Percentiles rank a stretch among this genome's conserved stretches.
These are phyloP conservation scores for Volucella zonaria DNA, from an alignment of 2,888 invertebrate genomes.

Conservation along the genomic window DNA sequence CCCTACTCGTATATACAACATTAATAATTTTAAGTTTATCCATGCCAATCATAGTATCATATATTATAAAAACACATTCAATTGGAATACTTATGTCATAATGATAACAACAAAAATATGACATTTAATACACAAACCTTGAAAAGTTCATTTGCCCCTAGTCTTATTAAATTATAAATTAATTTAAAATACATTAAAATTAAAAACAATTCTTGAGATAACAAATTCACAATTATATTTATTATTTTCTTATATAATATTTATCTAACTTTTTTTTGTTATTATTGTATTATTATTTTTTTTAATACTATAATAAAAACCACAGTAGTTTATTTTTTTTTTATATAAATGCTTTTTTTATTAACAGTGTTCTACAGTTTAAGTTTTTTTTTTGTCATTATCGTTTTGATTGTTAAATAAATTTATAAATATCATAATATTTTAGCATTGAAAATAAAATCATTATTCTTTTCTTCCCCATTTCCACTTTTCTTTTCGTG, in stretches of 20 bases:
- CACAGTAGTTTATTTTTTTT: constrained; percentile 65
- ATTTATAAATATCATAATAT: constrained; percentile 15
- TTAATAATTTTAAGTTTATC: constrained; percentile 22
- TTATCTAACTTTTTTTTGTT: constrained; percentile 39
- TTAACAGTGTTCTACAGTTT: constrained; percentile 24
- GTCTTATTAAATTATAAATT: constrained; percentile 54
- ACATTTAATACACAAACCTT: constrained; percentile 1
- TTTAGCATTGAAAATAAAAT: constrained; percentile 76
- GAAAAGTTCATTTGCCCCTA: constrained; percentile 30
- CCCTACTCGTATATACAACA: constrained; percentile 14
- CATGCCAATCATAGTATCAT: constrained; percentile 24
- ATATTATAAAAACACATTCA: constrained; percentile 10
- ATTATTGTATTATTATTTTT: constrained; percentile 33
- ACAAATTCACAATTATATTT: constrained; percentile 65
- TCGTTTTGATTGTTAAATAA: constrained; percentile 14
- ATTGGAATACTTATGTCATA: constrained; percentile 18
- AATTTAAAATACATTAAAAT: constrained; percentile 34
- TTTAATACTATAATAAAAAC: constrained; percentile 43
- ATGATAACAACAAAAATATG: constrained; percentile 1
- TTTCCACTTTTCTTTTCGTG: constrained; percentile 42
- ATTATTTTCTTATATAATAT: constrained; percentile 41
- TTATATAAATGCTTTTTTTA: constrained; percentile 66
- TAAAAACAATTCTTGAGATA: constrained; percentile 35
- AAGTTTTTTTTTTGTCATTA: constrained; percentile 17
- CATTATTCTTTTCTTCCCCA: constrained; percentile 74